phyloP scores from a whole-genome alignment of 2,797 vertebrate genomes.

The Ctenopoma kingsleyae region DNA sequence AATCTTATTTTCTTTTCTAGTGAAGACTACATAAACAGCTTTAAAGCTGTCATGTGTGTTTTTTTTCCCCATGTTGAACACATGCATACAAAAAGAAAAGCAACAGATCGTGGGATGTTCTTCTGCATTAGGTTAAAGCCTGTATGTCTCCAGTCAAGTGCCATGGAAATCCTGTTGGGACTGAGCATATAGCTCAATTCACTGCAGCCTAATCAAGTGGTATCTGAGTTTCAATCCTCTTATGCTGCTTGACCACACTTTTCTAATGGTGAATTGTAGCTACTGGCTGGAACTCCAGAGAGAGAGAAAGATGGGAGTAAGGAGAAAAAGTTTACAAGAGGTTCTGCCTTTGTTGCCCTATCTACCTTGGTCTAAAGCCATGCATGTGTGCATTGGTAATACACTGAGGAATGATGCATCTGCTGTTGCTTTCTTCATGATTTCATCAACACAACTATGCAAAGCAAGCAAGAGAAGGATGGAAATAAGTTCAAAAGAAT shows the following conservation, averaged over 20 bases:
- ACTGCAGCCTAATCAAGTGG: conserved; percentile 69
- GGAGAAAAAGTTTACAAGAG: conserved; percentile 13
- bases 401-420: conserved; percentile 33
- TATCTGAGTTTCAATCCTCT: conserved; percentile 73
- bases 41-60: conserved; percentile 37
- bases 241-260: conserved; percentile 64
- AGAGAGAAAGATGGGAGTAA: conserved; percentile 27
- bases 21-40: conserved; percentile 9
- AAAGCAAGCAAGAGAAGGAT: conserved; percentile 3
- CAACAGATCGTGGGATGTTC: conserved; percentile 39
- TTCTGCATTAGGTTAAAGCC: conserved; percentile 52
- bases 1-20: not conserved
- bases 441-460: conserved; percentile 35
- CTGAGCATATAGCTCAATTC: conserved; percentile 63
- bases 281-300: conserved; percentile 33
- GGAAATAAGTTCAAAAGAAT: conserved; percentile 10
- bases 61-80: conserved; percentile 48
- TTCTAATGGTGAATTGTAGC: conserved; percentile 39
- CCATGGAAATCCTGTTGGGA: conserved; percentile 80
- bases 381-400: conserved; percentile 24
- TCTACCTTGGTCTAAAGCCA: conserved; percentile 25
- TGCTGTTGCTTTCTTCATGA: conserved; percentile 28
- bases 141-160: conserved; percentile 78
- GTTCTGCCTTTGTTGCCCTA: conserved; percentile 37
- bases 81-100: conserved; percentile 48